Base-by-base conservation (phyloP, 2,797 vertebrate species). In the Gouania willdenowi region DNA sequence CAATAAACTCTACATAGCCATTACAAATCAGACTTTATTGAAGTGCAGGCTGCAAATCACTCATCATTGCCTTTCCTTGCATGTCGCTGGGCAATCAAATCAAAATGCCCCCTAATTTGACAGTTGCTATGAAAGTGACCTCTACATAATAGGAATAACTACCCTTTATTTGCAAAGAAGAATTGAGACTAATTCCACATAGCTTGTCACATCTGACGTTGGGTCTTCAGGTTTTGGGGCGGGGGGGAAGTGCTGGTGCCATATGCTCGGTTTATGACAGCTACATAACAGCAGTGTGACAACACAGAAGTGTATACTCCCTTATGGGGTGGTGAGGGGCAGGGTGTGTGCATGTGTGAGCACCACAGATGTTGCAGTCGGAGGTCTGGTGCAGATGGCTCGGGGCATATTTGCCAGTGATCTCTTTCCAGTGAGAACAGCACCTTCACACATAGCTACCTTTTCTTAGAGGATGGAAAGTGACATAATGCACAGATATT, bases 331-430 rank as follows among this genome's bases (percentile, higher is more conserved):
- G 29, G 38, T 51, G 53, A 54, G 45, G 11, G 31, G 34, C 28
- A 22, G 8, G n/a, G 28, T 42, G 46, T 51, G 52, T 32, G 42
- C 31, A 34, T 15, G 24, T 37, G 29, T 19, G 32, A 18, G 42
- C 13, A 37, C 66, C 66, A 75, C 81, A 87, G 84, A 80, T 86
- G 85, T 83, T 79, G 63, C 61, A 64, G 64, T 57, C 65, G 70
- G 69, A 61, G 77, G 78, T 84, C 79, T 71, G 55, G 60, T 77
- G 58, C 82, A 88, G 82, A 88, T 83, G 83, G 81, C 75, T 69
- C 44, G 61, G 59, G 54, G 63, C 47, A 44, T 33, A 71, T 50
- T 76, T 64, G 68, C 67, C 70, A 77, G 72, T 83, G 75, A 82
- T 84, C 71, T 84, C 61, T 41, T 70, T 85, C 71, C 70, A 82